phyloP scores from a whole-genome alignment of 1,140 invertebrate species.

The Anastatus disparis region DNA sequence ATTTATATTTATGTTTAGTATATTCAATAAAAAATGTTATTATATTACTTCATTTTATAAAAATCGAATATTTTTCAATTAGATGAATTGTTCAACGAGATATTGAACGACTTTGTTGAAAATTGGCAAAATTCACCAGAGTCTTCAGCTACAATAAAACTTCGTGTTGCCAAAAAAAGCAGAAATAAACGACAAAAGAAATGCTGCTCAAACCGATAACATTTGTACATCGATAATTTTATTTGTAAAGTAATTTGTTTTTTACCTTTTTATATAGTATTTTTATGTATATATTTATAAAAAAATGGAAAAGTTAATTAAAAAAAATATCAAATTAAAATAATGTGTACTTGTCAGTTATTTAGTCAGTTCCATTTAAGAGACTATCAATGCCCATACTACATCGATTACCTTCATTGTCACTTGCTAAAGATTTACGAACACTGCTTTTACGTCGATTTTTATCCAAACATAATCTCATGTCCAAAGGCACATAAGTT shows the following conservation, averaged over 20 bases:
- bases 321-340: neutral
- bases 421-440: neutral
- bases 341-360: neutral
- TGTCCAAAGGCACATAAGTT: constrained; percentile 52
- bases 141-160: constrained; percentile 6
- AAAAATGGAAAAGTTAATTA: neutral
- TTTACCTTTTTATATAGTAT: too few species aligned
- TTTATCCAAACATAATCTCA: constrained; percentile 44
- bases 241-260: neutral
- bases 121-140: constrained; percentile 44
- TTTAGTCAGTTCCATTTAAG: constrained; percentile 47
- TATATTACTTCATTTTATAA: neutral
- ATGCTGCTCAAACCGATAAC: neutral
- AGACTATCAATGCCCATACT: constrained; percentile 46
- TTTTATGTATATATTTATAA: neutral
- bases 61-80: constrained; percentile 53
- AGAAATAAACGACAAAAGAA: neutral
- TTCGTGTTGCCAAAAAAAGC: neutral
- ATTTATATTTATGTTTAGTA: too few species aligned
- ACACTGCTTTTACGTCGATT: neutral
- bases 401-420: constrained; percentile 5
- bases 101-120: constrained; percentile 52
- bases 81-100: constrained; percentile 57
- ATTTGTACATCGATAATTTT: neutral
- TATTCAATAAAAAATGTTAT: neutral